Percentiles rank a stretch among this genome's conserved stretches.
These are phyloP conservation scores for Callinectes sapidus DNA, from an alignment of 2,888 invertebrate genomes.

Conservation along the genomic window DNA sequence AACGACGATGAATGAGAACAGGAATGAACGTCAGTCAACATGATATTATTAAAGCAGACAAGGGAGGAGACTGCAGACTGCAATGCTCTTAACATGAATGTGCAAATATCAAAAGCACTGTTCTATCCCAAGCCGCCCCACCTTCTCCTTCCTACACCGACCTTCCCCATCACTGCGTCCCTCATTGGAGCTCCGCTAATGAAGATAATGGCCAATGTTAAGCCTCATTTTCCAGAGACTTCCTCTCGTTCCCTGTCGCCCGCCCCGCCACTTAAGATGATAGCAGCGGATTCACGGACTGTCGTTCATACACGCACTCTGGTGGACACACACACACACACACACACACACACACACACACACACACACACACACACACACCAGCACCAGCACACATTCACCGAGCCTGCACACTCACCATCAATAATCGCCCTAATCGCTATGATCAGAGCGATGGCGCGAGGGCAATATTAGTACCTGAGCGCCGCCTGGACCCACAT, in stretches of 20 bases:
- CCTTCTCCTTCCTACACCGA: background rate
- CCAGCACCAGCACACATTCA: background rate
- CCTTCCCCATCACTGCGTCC: background rate
- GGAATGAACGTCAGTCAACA: background rate
- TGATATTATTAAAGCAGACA: background rate
- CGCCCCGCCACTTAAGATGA: background rate
- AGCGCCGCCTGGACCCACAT: background rate
- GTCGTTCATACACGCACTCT: constrained; percentile 1
- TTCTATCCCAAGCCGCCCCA: background rate
- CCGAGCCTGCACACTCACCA: background rate
- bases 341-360: constrained; percentile 27
- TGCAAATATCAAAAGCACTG: background rate
- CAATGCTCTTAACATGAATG: background rate
- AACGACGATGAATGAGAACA: background rate
- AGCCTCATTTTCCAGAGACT: constrained; percentile 27
- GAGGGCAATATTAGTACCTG: constrained; percentile 13
- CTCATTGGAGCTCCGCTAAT: constrained; percentile 10
- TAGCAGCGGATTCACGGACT: constrained; percentile 33
- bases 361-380: constrained; percentile 23
- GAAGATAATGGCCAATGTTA: constrained; percentile 44
- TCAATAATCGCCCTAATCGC: background rate
- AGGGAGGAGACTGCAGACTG: background rate
- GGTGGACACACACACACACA: constrained; percentile 4
- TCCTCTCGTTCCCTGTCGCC: constrained; percentile 34
- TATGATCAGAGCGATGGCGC: background rate